Evolutionary conservation across 2,797 vertebrate genomes (phyloP), one percentile per base, ranked within the genome.

Genomic region (Tokudaia muenninki): DNA sequence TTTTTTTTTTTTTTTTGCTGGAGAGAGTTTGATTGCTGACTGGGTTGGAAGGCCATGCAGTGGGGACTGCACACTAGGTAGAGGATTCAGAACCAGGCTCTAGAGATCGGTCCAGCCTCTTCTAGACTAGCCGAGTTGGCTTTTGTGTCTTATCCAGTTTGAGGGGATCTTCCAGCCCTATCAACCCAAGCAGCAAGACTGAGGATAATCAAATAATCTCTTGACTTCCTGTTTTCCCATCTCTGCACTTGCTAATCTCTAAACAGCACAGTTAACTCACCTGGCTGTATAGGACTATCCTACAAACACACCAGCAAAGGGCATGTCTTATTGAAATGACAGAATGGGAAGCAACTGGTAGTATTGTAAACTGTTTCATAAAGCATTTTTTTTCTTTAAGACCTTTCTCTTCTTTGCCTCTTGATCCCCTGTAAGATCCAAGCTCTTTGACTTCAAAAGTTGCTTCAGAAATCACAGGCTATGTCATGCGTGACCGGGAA

Each of bases 281-380:
- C 47, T 22, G 2, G 81, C 41, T 57, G 82, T 14, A 0, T 2
- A 13, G 34, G 29, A 74, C 17, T 89, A 50, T 34, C 26, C 44
- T 37, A n/a, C 1, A 50, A 41, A 75, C 26, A 10, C 10, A 12
- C 8, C 1, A 34, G 41, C 80, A 6, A 2, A 0, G 67, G 13
- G 31, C 41, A 0, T 0, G 0, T 24, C 63, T 52, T 65, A 0
- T 0, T 3, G 0, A 6, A 0, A 1, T 4, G 37, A 41, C 37
- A 6, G 7, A n/a, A 9, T 9, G 0, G 3, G 41, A 24, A 78
- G 1, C 8, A 10, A 0, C n/a, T 29, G 44, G 83, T 0, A 3
- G 4, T 3, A 0, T 2, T 14, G 16, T 3, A 1, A 50, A 63
- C 57, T 24, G 3, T 37, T 31, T 41, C 61, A 29, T 37, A 47